Conservation (phyloP, 2,113 vertebrate species). For the Promerops cafer region DNA sequence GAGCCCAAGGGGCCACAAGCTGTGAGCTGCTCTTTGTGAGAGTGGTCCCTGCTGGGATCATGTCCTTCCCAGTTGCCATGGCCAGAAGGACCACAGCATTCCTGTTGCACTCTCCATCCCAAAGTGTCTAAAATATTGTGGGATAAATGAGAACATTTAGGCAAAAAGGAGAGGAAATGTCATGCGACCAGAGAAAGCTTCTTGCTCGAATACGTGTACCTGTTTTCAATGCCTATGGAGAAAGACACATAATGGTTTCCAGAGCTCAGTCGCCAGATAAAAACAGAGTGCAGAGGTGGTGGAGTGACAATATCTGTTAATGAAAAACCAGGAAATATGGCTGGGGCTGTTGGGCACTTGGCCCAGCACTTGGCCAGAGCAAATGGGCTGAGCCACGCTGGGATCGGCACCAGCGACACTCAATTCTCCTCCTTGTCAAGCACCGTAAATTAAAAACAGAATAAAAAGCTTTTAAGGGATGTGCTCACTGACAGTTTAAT, state of each 20-base stretch:
- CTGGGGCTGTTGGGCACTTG: not conserved
- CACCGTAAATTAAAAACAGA: not conserved
- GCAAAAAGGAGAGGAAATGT: not conserved
- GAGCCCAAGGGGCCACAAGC: not conserved
- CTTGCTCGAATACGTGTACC: fast-evolving
- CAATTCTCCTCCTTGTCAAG: constrained; percentile 40
- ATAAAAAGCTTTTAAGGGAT: constrained; percentile 53
- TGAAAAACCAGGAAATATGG: not conserved
- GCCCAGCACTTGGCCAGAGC: not conserved
- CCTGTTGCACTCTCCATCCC: too few species aligned
- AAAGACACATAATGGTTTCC: not conserved
- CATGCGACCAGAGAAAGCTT: not conserved
- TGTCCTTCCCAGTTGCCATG: fast-evolving
- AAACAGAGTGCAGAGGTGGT: not conserved
- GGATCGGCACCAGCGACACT: not conserved
- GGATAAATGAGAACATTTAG: not conserved
- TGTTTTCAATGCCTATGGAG: not conserved
- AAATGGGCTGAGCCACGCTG: not conserved
- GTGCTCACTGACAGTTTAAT: constrained; percentile 43
- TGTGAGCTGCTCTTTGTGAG: not conserved
- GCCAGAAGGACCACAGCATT: not conserved
- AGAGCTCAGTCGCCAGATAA: not conserved
- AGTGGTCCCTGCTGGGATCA: fast-evolving
- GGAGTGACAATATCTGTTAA: constrained; percentile 5
- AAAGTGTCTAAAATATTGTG: not conserved